phyloP scores from a whole-genome alignment of 2,888 invertebrate species.

The Tetranychus truncatus region DNA sequence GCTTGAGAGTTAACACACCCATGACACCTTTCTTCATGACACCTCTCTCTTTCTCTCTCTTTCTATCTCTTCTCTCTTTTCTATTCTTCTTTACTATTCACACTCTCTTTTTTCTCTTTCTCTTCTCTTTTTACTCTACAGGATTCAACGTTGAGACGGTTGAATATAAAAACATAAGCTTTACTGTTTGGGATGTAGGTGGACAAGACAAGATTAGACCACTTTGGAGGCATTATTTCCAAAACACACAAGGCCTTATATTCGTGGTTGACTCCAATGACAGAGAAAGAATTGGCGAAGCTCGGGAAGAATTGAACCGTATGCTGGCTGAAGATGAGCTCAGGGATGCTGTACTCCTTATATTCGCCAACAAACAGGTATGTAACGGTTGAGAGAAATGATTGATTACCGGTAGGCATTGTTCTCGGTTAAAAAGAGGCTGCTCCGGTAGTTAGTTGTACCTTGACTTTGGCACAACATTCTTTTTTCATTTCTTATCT shows the following conservation, averaged over 20 bases:
- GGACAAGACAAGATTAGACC: constrained; percentile 96
- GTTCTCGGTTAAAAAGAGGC: not conserved
- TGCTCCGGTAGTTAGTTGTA: not conserved
- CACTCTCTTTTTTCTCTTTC: not conserved
- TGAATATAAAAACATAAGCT: constrained; percentile 98
- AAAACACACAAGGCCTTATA: constrained; percentile 86
- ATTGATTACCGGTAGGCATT: not conserved
- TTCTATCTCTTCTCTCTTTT: not conserved
- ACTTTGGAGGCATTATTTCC: constrained; percentile 93
- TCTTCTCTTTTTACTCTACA: not conserved
- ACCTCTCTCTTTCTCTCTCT: not conserved
- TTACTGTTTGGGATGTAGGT: constrained; percentile 58
- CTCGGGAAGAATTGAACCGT: constrained; percentile 92
- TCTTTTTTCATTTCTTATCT: not conserved
- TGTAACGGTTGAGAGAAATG: not conserved
- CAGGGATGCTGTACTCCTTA: constrained; percentile 91
- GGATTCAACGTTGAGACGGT: constrained; percentile 96
- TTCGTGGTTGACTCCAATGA: constrained; percentile 97
- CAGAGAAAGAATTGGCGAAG: constrained; percentile 86
- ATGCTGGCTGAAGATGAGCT: constrained; percentile 99
- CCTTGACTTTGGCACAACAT: constrained; percentile 5
- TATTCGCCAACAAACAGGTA: constrained; percentile 96
- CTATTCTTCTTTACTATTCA: not conserved
- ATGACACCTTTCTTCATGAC: not conserved
- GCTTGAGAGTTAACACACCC: not conserved